Evolutionary conservation across 2,888 invertebrate genomes (phyloP).

Genomic region (Andrena fulva): DNA sequence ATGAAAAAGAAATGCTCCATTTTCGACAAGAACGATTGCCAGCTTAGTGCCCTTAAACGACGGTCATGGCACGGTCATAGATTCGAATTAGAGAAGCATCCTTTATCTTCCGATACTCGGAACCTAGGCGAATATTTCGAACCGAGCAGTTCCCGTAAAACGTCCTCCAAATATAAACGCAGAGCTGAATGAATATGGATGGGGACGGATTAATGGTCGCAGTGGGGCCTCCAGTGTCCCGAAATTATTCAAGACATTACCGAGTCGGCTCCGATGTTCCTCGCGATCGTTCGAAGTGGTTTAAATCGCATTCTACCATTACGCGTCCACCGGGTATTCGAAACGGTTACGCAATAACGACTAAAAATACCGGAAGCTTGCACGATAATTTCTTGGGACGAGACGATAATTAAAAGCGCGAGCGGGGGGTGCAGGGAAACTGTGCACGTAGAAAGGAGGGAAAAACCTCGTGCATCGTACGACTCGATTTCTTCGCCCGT

Average conservation of each 20-base stretch:
- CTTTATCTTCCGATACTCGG: neutral
- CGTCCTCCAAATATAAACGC: slow-evolving; percentile 3
- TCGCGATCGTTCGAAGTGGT: no score
- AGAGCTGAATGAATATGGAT: neutral
- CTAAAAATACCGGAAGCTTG: slow-evolving; percentile 29
- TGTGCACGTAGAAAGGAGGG: slow-evolving; percentile 20
- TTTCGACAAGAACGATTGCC: no score
- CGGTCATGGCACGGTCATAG: neutral
- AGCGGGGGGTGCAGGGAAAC: neutral
- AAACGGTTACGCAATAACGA: neutral
- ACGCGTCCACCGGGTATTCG: neutral
- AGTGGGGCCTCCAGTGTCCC: neutral
- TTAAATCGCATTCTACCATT: slow-evolving; percentile 5
- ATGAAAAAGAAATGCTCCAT: no score
- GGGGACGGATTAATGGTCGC: neutral
- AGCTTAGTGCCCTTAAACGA: no score
- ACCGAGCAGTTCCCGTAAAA: neutral
- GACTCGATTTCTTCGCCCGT: slow-evolving; percentile 28
- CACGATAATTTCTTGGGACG: neutral
- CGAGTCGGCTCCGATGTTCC: neutral
- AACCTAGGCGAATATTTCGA: neutral
- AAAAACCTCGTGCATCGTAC: slow-evolving; percentile 35
- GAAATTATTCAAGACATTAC: neutral
- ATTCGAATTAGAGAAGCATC: neutral
- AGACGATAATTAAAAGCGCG: neutral